These are phyloP conservation scores for Limulus polyphemus DNA, from an alignment of 2,888 invertebrate species.

Conservation along the genomic window DNA sequence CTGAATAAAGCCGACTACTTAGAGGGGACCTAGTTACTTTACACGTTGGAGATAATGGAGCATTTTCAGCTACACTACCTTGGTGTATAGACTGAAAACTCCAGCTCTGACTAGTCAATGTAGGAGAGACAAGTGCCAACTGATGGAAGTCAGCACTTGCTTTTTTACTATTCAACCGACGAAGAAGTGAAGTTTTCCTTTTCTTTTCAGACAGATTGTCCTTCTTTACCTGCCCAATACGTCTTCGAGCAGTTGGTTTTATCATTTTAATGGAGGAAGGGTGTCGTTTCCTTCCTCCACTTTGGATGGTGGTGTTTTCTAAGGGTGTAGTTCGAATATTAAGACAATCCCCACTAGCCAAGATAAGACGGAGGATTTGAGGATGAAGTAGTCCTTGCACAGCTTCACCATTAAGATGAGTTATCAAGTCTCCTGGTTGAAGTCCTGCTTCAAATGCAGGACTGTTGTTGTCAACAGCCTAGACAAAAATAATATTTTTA, in stretches of 20 bases:
- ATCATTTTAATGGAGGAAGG: conserved; percentile 41
- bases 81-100: conserved; percentile 58
- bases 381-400: conserved; percentile 71
- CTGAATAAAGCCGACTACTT: conserved; percentile 34
- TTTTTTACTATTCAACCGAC: conserved; percentile 76
- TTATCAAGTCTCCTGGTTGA: conserved; percentile 65
- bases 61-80: conserved; percentile 29
- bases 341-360: conserved; percentile 77
- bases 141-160: conserved; percentile 87
- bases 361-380: conserved; percentile 73
- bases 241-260: conserved; percentile 14
- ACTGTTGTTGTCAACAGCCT: conserved; percentile 86
- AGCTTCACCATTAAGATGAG: conserved; percentile 71
- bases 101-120: conserved; percentile 57
- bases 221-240: conserved; percentile 17
- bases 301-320: conserved; percentile 84
- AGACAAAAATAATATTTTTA: conserved; percentile 25
- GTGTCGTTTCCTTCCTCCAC: conserved; percentile 66
- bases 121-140: conserved; percentile 35
- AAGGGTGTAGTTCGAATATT: conserved; percentile 80
- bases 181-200: conserved; percentile 70
- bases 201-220: conserved; percentile 39
- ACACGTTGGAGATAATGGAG: conserved; percentile 34
- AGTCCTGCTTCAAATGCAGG: conserved; percentile 80
- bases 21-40: conserved; percentile 40